These are phyloP conservation scores for Acomys russatus DNA, from an alignment of 2,797 vertebrate genomes.

Conservation along the genomic window DNA sequence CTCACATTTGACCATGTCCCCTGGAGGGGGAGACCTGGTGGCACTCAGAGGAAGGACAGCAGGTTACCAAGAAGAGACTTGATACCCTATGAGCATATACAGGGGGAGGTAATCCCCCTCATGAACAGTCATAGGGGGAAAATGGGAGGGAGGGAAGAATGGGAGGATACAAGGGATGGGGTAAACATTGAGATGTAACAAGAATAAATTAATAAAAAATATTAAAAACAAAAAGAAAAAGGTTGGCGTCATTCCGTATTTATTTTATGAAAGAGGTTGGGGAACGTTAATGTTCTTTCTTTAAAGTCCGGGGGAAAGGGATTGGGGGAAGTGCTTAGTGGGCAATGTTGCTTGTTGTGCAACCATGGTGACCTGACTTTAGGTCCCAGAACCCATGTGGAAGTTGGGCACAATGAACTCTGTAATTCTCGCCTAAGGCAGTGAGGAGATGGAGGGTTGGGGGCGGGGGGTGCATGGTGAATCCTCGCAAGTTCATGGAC, in stretches of 20 bases:
- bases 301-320: not conserved
- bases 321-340: not conserved
- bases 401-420: not conserved
- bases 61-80: too few species aligned
- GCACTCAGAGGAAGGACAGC: too few species aligned
- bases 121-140: too few species aligned
- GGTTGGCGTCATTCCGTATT: not conserved
- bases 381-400: not conserved
- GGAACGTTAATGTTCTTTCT: not conserved
- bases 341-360: not conserved
- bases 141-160: too few species aligned
- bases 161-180: too few species aligned
- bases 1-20: too few species aligned
- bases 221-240: too few species aligned
- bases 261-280: not conserved
- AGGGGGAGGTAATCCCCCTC: too few species aligned
- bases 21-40: too few species aligned
- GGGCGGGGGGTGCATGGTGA: not conserved
- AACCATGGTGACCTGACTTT: not conserved
- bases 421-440: not conserved
- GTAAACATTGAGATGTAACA: too few species aligned
- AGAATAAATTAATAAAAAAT: too few species aligned
- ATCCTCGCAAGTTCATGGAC: not conserved
- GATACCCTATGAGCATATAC: too few species aligned
- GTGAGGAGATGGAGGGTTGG: not conserved